Conservation (phyloP, 2,113 vertebrate genomes). For the Peromyscus maniculatus region DNA sequence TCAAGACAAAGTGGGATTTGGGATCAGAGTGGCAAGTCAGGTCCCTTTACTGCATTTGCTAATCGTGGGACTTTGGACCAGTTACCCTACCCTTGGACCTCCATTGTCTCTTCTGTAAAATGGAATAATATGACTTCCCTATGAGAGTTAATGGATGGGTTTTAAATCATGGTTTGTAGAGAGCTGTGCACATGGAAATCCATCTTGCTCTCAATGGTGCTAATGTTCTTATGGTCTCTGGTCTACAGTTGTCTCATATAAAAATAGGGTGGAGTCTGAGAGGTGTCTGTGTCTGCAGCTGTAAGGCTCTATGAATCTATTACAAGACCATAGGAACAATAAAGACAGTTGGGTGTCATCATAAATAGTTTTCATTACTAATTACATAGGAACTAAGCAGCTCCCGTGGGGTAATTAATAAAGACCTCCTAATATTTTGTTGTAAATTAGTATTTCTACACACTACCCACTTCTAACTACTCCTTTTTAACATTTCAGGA, state of each 20-base stretch:
- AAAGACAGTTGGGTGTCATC: background rate
- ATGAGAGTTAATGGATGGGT: background rate
- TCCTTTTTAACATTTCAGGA: slow-evolving; percentile 16
- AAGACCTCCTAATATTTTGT: background rate
- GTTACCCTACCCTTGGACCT: background rate
- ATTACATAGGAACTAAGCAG: background rate
- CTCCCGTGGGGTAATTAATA: background rate
- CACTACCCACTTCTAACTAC: background rate
- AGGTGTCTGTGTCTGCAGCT: background rate
- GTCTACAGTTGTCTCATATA: background rate
- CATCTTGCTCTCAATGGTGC: background rate
- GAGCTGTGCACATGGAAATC: background rate
- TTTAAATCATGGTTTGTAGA: background rate
- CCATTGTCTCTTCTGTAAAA: slow-evolving; percentile 24
- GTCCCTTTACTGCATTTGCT: background rate
- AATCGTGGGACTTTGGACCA: background rate
- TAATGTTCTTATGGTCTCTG: background rate
- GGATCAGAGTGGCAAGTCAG: background rate
- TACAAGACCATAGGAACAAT: background rate
- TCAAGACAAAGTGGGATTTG: background rate
- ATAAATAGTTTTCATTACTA: background rate
- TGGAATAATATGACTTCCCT: background rate
- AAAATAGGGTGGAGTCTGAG: background rate
- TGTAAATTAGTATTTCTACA: background rate
- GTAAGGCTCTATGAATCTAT: background rate